These are phyloP conservation scores for Patella pellucida DNA, from an alignment of 2,888 invertebrate genomes.

Conservation along the genomic window DNA sequence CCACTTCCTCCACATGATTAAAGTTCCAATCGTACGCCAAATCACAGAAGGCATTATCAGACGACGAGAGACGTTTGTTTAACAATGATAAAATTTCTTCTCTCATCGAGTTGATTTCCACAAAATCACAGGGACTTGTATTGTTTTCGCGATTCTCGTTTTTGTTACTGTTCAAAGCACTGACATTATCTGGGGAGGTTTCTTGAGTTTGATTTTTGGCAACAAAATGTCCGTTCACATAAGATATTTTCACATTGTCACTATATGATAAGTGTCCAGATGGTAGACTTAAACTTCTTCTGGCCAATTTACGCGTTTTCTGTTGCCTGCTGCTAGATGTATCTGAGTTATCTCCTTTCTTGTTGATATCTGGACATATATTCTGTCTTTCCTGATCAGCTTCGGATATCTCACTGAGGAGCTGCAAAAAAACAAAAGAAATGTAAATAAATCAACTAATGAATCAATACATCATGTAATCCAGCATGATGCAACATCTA, in stretches of 20 bases:
- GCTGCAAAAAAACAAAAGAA: conserved; percentile 43
- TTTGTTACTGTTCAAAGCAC: neutral
- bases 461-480: no score
- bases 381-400: conserved; percentile 43
- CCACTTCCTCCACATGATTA: conserved; percentile 19
- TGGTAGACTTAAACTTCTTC: conserved; percentile 43
- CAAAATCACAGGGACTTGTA: conserved; percentile 12
- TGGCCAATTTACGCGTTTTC: conserved; percentile 14
- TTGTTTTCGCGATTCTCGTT: neutral
- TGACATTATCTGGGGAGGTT: conserved; percentile 1
- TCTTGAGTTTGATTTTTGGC: conserved; percentile 20
- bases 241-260: conserved; percentile 35
- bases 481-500: no score
- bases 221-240: conserved; percentile 41
- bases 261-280: conserved; percentile 37
- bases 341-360: conserved; percentile 13
- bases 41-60: conserved; percentile 25
- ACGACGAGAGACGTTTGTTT: conserved; percentile 31
- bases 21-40: conserved; percentile 28
- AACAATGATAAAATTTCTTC: conserved; percentile 39
- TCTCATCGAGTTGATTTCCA: conserved; percentile 32
- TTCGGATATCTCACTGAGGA: conserved; percentile 62
- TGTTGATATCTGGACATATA: neutral
- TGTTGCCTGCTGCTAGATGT: neutral
- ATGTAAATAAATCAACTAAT: neutral